phyloP scores from a whole-genome alignment of 2,113 vertebrate genomes.

The Garra rufa region DNA sequence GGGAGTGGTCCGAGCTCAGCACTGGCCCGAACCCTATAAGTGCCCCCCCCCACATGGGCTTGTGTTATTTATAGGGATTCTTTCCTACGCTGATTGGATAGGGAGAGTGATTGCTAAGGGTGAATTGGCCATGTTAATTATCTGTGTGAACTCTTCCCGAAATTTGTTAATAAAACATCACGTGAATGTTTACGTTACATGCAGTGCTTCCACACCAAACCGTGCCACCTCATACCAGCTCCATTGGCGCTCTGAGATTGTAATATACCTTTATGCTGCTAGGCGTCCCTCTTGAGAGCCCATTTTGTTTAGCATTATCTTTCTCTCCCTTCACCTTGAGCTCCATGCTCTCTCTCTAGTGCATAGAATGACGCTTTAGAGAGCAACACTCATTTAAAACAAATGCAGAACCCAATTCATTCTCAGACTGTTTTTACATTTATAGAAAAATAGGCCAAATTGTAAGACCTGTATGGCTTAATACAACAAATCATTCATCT shows the following conservation, averaged over 20 bases:
- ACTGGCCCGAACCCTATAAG: too few species aligned
- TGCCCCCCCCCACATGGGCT: too few species aligned
- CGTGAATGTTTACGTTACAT: neutral
- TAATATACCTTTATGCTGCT: slow-evolving; percentile 78
- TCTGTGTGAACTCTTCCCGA: too few species aligned
- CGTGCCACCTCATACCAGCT: neutral
- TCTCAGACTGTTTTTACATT: neutral
- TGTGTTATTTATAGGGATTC: too few species aligned
- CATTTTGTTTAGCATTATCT: slow-evolving; percentile 76
- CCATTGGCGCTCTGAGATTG: neutral
- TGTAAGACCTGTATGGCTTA: too few species aligned
- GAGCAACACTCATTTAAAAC: neutral
- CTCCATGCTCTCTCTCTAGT: slow-evolving; percentile 66
- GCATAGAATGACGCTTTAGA: slow-evolving; percentile 7
- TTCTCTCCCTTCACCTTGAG: slow-evolving; percentile 73
- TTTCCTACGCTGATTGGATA: too few species aligned
- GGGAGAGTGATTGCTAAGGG: too few species aligned
- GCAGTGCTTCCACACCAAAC: slow-evolving; percentile 16
- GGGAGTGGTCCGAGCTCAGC: too few species aligned
- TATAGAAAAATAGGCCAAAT: neutral
- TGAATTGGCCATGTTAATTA: too few species aligned
- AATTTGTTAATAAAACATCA: too few species aligned
- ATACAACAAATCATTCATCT: too few species aligned
- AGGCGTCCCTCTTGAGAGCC: slow-evolving; percentile 77
- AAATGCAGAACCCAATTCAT: neutral